Evolutionary conservation across 2,113 vertebrate species (phyloP).

Genomic region (Naja naja): DNA sequence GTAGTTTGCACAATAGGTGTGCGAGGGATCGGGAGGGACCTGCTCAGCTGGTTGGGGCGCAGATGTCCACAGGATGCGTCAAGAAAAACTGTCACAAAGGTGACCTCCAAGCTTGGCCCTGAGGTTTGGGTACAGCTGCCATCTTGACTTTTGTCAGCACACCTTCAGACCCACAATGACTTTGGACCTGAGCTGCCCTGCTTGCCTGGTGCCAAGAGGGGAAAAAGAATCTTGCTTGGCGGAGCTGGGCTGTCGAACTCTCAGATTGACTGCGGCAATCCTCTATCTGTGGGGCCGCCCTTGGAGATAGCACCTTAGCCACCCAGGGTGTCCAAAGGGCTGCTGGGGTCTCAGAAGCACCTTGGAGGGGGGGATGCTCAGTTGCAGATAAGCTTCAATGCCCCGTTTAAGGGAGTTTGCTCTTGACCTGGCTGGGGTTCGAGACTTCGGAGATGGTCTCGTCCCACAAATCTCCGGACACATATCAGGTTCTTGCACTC

Average conservation of each 20-base stretch:
- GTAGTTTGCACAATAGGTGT: rapidly evolving
- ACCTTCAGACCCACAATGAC: background rate
- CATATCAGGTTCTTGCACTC: background rate
- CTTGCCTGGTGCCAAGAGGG: too few relatives aligned
- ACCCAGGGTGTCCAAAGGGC: background rate
- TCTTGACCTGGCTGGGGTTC: too few relatives aligned
- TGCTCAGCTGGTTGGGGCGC: background rate
- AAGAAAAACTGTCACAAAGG: rapidly evolving
- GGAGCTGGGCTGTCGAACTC: background rate
- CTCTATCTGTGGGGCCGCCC: background rate
- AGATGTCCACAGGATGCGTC: rapidly evolving
- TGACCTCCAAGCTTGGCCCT: background rate
- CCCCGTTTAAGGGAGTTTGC: too few relatives aligned
- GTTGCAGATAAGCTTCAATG: background rate
- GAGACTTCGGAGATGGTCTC: background rate
- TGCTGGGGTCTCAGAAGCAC: background rate
- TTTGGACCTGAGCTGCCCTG: background rate
- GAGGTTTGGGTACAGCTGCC: background rate
- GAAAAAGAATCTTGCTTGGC: background rate
- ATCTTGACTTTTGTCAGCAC: background rate
- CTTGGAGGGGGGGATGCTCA: background rate
- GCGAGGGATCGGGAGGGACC: too few relatives aligned
- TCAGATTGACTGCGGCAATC: background rate
- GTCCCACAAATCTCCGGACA: background rate
- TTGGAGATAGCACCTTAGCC: background rate